Evolutionary conservation across 2,113 vertebrate genomes (phyloP).

Genomic region (Cyprinodon tularosa): DNA sequence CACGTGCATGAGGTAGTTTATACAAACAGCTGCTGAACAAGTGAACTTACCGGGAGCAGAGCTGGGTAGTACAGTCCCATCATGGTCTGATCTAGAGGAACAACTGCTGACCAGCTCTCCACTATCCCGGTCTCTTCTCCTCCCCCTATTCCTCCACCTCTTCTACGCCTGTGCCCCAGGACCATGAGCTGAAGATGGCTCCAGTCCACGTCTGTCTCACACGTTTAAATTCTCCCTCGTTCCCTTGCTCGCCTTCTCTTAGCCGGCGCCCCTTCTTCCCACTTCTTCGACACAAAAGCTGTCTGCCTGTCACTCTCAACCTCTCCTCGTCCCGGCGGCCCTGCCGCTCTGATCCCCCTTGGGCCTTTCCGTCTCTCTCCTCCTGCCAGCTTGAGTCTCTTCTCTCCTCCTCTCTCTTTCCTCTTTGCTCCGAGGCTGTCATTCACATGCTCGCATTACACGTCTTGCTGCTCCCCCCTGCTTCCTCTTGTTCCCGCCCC

Average conservation of each 20-base stretch:
- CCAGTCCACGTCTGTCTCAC: constrained; percentile 69
- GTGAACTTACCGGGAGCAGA: constrained; percentile 73
- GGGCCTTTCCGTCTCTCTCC: constrained; percentile 66
- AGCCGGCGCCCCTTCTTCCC: constrained; percentile 48
- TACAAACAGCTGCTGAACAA: not conserved
- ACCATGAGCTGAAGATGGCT: constrained; percentile 66
- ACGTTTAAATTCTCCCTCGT: constrained; percentile 78
- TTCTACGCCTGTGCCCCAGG: constrained; percentile 60
- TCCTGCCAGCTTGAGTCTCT: constrained; percentile 66
- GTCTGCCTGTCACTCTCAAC: constrained; percentile 60
- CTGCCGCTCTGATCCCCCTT: constrained; percentile 59
- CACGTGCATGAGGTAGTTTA: constrained; percentile 9
- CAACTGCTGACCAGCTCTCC: constrained; percentile 62
- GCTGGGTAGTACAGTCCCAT: constrained; percentile 80
- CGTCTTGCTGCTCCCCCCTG: constrained; percentile 50
- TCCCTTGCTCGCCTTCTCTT: constrained; percentile 53
- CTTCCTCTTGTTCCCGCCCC: constrained; percentile 71
- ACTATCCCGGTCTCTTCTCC: constrained; percentile 41
- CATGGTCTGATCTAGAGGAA: constrained; percentile 73
- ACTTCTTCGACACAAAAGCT: constrained; percentile 52
- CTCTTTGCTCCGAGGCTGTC: constrained; percentile 67
- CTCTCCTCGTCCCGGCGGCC: constrained; percentile 43
- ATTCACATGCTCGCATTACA: constrained; percentile 68
- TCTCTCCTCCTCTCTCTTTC: constrained; percentile 46
- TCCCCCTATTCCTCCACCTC: constrained; percentile 51